phyloP scores from a whole-genome alignment of 2,797 vertebrate species.

The Lagodon rhomboides region DNA sequence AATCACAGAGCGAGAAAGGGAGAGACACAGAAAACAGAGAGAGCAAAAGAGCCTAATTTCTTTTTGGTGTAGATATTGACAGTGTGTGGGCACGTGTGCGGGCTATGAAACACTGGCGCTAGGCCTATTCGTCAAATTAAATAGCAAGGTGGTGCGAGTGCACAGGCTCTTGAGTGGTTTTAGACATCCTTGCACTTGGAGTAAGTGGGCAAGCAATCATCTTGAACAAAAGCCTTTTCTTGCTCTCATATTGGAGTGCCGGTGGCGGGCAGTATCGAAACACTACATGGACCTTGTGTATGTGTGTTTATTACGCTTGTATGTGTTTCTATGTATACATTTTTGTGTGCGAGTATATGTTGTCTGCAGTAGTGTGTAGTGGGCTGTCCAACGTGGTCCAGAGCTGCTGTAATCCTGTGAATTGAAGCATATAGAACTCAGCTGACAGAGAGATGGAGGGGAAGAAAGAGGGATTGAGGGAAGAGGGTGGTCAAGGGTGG shows the following conservation, averaged over 20 bases:
- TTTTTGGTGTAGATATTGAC: slow-evolving; percentile 71
- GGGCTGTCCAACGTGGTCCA: slow-evolving; percentile 53
- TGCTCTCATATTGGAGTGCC: slow-evolving; percentile 37
- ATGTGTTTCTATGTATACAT: slow-evolving; percentile 9
- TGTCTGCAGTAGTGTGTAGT: slow-evolving; percentile 47
- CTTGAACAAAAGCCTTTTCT: slow-evolving; percentile 64
- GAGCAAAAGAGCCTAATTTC: slow-evolving; percentile 52
- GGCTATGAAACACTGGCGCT: slow-evolving; percentile 69
- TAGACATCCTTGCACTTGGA: slow-evolving; percentile 61
- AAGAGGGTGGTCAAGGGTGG: slow-evolving; percentile 2
- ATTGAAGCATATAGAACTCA: slow-evolving; percentile 62
- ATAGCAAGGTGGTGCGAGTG: slow-evolving; percentile 66
- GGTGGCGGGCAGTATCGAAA: slow-evolving; percentile 39
- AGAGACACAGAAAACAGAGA: slow-evolving; percentile 17
- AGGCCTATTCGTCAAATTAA: slow-evolving; percentile 80
- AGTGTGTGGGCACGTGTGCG: slow-evolving; percentile 68
- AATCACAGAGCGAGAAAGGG: slow-evolving; percentile 40
- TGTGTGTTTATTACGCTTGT: slow-evolving; percentile 15
- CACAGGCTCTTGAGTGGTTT: slow-evolving; percentile 73
- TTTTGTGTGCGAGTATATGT: slow-evolving; percentile 23
- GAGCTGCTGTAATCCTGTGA: slow-evolving; percentile 72
- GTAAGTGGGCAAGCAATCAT: slow-evolving; percentile 72
- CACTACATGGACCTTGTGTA: slow-evolving; percentile 15
- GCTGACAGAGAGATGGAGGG: slow-evolving; percentile 60
- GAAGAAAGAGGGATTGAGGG: not conserved